phyloP scores from a whole-genome alignment of 2,113 vertebrate species.

The Gallinago undulata region DNA sequence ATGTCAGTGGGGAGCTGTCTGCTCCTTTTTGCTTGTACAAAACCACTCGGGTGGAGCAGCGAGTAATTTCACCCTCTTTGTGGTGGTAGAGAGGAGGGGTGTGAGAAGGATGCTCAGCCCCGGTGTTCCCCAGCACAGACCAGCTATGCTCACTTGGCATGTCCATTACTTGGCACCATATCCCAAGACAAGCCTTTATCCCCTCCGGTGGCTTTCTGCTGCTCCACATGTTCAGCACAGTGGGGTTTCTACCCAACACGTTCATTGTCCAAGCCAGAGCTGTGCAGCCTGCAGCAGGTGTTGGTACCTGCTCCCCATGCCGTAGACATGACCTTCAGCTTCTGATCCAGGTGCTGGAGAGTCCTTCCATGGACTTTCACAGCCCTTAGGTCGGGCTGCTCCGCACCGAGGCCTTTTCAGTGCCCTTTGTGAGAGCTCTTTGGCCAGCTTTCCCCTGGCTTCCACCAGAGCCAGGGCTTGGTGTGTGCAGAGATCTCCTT shows the following conservation, averaged over 20 bases:
- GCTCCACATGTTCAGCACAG: background rate
- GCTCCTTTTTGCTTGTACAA: background rate
- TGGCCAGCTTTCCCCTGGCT: background rate
- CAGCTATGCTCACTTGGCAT: background rate
- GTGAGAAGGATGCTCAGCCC: background rate
- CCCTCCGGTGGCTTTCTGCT: background rate
- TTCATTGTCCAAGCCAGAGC: background rate
- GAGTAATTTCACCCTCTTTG: background rate
- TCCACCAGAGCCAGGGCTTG: background rate
- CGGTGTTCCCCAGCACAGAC: background rate
- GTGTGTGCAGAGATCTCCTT: background rate
- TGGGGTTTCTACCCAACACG: rapidly evolving
- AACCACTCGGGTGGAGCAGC: background rate
- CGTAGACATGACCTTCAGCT: background rate
- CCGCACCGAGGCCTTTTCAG: background rate
- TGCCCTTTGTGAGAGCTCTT: slow-evolving; percentile 27
- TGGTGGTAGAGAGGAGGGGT: background rate
- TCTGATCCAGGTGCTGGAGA: rapidly evolving
- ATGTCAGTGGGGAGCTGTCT: background rate
- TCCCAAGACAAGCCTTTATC: background rate
- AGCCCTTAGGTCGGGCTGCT: background rate
- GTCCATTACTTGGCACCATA: background rate
- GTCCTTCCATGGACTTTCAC: background rate
- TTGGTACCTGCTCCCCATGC: background rate
- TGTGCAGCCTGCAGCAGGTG: background rate